phyloP scores from a whole-genome alignment of 2,797 vertebrate genomes.

The Premnoplex brunnescens region DNA sequence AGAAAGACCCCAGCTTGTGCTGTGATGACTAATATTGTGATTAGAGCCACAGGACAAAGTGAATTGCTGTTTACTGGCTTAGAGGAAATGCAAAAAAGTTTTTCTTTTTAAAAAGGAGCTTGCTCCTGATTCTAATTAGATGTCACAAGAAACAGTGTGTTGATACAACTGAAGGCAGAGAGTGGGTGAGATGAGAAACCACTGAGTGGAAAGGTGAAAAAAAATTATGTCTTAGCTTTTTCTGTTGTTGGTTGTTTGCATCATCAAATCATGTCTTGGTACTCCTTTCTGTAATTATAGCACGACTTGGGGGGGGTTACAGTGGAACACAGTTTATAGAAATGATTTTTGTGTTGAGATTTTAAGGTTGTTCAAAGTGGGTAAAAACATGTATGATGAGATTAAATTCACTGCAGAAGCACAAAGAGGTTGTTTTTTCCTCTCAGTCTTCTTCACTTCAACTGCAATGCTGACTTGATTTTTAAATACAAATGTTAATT shows the following conservation, averaged over 20 bases:
- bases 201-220: neutral
- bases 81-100: neutral
- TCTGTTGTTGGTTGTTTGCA: neutral
- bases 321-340: neutral
- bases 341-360: neutral
- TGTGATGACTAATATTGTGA: accelerated
- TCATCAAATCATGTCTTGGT: neutral
- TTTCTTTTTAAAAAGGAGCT: neutral
- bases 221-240: neutral
- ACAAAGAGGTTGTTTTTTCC: neutral
- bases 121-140: neutral
- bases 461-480: neutral
- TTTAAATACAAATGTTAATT: neutral
- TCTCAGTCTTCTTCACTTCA: neutral
- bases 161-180: neutral
- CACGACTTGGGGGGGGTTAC: neutral
- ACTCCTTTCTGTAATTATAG: neutral
- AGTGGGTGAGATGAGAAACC: neutral
- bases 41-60: neutral
- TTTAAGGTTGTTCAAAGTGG: neutral
- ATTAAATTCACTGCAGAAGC: neutral
- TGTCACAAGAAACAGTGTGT: neutral
- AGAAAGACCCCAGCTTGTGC: neutral
- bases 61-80: neutral
- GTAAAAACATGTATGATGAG: neutral